Evolutionary conservation across 2,113 vertebrate species (phyloP).

Genomic region (Indicator maculatus): DNA sequence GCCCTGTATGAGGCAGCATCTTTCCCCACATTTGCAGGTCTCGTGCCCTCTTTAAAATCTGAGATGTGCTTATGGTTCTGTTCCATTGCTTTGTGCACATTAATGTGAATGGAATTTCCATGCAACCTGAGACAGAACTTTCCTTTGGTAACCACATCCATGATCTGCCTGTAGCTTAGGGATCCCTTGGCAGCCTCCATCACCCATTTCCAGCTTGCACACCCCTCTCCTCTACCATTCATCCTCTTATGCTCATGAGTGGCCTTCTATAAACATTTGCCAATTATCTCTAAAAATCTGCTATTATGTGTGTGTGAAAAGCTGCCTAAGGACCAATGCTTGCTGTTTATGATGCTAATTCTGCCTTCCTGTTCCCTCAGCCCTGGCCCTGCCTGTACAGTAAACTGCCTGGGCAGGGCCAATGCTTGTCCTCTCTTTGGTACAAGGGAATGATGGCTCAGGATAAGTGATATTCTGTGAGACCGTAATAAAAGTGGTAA

Average conservation of each 20-base stretch:
- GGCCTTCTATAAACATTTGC: not conserved
- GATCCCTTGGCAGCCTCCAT: not conserved
- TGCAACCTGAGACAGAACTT: not conserved
- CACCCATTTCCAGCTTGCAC: not conserved
- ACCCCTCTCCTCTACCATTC: not conserved
- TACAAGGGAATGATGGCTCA: not conserved
- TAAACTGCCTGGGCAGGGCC: not conserved
- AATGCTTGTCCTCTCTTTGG: not conserved
- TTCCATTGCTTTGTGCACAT: not conserved
- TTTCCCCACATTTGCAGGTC: not conserved
- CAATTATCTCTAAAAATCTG: not conserved
- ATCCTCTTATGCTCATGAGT: fast-evolving
- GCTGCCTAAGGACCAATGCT: not conserved
- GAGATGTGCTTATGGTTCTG: not conserved
- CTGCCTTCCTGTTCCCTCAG: not conserved
- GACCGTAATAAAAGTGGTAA: not conserved
- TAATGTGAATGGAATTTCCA: not conserved
- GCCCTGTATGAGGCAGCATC: not conserved
- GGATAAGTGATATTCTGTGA: not conserved
- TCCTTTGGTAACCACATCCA: not conserved
- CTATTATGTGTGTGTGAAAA: not conserved
- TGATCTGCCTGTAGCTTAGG: not conserved
- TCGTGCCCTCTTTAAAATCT: slow-evolving; percentile 23
- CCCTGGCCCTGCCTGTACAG: not conserved
- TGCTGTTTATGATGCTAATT: not conserved